Base-by-base conservation (phyloP, 2,888 invertebrate genomes). In the Epinotia bilunana region DNA sequence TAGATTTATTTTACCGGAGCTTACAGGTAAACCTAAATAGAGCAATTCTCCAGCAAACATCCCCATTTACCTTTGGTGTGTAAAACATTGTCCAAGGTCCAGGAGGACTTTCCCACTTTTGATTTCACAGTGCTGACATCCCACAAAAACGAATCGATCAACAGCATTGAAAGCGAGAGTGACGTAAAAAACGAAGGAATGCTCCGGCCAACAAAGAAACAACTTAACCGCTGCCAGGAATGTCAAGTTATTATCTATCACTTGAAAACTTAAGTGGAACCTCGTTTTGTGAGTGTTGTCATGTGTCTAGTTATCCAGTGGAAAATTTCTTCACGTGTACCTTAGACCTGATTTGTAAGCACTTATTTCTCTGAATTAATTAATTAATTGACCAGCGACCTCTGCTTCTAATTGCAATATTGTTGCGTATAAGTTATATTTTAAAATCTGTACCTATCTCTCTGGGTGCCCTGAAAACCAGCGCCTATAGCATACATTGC, bases 181-280 rank as follows among this genome's bases (percentile, higher is more conserved):
- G 82, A 73, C 76, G 78, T 79, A 82, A 85, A 80, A 78, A 78
- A 80, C 80, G 78, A 78, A 77, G 80, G 81, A 80, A 84, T 83
- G 78, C 60, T 64, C 65, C 72, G 74, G 77, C 78, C 83, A 85
- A 85, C 84, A 86, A 83, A 83, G 81, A 83, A 83, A 72, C 77
- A 74, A 81, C 84, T 85, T 82, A 81, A 75, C 60, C 23, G 67
- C 75, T 61, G 62, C 80, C 80, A 79, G 80, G 79, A 74, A 74
- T 74, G 74, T 55, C 39, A 39, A 67, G 67, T 55, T 67, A 68
- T 43, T 58, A 58, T 46, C 43, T 28, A 46, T 69, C 60, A 58
- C 20, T 68, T 64, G 64, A 20, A 60, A 28, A 69, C 46, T 69
- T 69, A 23, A 18, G 23, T 69, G 23, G 43, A n/a, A 58, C 58